Evolutionary conservation across 2,888 invertebrate species (phyloP).

Genomic region (Tridacna gigas): DNA sequence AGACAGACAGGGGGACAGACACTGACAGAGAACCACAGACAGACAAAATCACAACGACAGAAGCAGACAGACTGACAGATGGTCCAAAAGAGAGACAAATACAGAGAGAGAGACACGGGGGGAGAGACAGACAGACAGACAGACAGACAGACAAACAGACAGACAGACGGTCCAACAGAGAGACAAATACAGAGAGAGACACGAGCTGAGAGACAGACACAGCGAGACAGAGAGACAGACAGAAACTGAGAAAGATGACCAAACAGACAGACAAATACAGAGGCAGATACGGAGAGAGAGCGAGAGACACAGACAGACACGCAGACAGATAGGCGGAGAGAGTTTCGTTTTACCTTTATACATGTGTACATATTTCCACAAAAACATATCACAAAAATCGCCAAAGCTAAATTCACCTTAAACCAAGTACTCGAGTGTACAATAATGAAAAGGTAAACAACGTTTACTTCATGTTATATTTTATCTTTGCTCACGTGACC

Average conservation of each 20-base stretch:
- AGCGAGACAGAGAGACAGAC: not conserved
- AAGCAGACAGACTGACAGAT: not conserved
- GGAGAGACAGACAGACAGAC: not conserved
- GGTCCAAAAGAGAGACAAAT: not conserved
- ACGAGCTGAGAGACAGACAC: not conserved
- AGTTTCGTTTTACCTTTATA: too few relatives aligned
- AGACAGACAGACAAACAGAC: not conserved
- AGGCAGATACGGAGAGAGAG: not conserved
- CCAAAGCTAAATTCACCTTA: too few relatives aligned
- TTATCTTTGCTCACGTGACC: too few relatives aligned
- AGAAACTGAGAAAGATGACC: not conserved
- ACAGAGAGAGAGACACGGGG: not conserved
- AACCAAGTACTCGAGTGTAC: too few relatives aligned
- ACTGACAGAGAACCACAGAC: too few relatives aligned
- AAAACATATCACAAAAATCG: too few relatives aligned
- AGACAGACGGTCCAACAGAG: not conserved
- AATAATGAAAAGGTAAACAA: too few relatives aligned
- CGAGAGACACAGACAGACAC: not conserved
- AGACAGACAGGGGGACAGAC: not conserved
- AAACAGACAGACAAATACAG: not conserved
- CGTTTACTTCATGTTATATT: too few relatives aligned
- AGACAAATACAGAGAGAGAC: not conserved
- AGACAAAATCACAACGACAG: constrained; percentile 1
- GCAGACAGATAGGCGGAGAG: not conserved
- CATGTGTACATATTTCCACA: too few relatives aligned